These are phyloP conservation scores for Myotis myotis DNA, from an alignment of 2,797 vertebrate species.

Conservation along the genomic window DNA sequence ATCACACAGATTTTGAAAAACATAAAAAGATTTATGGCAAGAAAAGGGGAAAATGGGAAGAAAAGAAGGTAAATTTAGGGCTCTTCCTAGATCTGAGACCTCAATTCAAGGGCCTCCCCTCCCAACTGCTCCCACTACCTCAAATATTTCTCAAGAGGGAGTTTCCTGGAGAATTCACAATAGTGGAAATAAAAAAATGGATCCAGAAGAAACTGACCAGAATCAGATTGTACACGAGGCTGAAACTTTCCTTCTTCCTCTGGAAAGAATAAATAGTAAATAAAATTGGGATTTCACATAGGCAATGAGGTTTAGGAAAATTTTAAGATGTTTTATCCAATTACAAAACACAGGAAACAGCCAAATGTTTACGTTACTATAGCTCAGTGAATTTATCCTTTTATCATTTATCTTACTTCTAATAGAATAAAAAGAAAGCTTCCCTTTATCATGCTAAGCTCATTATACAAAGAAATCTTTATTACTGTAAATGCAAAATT, in stretches of 20 bases:
- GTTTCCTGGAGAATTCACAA: background rate
- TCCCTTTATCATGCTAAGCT: background rate
- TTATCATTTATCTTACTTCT: background rate
- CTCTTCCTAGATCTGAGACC: background rate
- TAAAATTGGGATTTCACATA: background rate
- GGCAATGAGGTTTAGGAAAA: background rate
- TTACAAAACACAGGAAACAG: background rate
- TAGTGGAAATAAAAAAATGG: background rate
- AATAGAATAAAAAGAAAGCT: background rate
- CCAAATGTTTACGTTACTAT: background rate
- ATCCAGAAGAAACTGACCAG: background rate
- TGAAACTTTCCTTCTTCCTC: background rate
- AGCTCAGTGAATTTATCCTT: background rate
- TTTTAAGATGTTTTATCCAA: background rate
- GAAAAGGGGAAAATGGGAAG: background rate
- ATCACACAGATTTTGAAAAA: background rate
- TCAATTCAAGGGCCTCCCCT: background rate
- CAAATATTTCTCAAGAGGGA: background rate
- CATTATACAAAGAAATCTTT: background rate
- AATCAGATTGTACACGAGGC: background rate
- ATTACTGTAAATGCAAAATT: background rate
- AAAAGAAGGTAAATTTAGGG: background rate
- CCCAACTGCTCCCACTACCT: rapidly evolving
- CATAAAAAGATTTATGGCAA: background rate
- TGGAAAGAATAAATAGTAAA: background rate